phyloP scores from a whole-genome alignment of 30 jellyfish, hydroid and myxozoan species.

The Hydractinia echinata region DNA sequence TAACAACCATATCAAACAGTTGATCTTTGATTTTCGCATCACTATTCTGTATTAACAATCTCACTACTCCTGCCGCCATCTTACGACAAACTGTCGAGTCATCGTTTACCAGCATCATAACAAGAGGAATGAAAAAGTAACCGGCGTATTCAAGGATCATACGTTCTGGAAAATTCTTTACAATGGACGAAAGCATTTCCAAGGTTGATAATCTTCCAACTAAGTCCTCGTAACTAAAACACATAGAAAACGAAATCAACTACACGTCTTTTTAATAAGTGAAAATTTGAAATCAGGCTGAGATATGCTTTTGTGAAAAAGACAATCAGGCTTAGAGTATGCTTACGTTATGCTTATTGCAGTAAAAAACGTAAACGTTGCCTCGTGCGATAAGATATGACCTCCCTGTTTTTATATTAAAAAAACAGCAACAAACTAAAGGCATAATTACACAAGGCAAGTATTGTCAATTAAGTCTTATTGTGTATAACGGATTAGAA shows the following conservation, averaged over 20 bases:
- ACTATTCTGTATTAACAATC: slow-evolving; percentile 43
- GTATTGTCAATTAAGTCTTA: too few relatives aligned
- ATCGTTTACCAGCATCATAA: slow-evolving; percentile 73
- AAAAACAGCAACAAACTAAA: too few relatives aligned
- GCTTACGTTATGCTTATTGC: too few relatives aligned
- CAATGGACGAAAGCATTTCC: slow-evolving; percentile 59
- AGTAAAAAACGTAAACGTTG: too few relatives aligned
- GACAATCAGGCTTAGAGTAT: too few relatives aligned
- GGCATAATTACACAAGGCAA: too few relatives aligned
- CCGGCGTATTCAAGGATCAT: slow-evolving; percentile 52
- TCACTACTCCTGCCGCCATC: slow-evolving; percentile 60
- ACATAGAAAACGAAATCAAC: neutral
- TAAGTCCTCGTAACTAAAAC: slow-evolving; percentile 64
- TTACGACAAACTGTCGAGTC: slow-evolving; percentile 79
- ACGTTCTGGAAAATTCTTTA: slow-evolving; percentile 61
- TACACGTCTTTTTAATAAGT: neutral
- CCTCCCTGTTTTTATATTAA: too few relatives aligned
- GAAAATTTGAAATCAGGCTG: too few relatives aligned
- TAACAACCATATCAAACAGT: slow-evolving; percentile 39
- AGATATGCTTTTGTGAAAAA: too few relatives aligned
- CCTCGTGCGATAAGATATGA: too few relatives aligned
- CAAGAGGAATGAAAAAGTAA: slow-evolving; percentile 76
- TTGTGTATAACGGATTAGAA: too few relatives aligned
- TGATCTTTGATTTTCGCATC: slow-evolving; percentile 39
- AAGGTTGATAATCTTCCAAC: slow-evolving; percentile 68